Conservation (phyloP, 2,888 invertebrate species). For the Noctuana brunneofusca region DNA sequence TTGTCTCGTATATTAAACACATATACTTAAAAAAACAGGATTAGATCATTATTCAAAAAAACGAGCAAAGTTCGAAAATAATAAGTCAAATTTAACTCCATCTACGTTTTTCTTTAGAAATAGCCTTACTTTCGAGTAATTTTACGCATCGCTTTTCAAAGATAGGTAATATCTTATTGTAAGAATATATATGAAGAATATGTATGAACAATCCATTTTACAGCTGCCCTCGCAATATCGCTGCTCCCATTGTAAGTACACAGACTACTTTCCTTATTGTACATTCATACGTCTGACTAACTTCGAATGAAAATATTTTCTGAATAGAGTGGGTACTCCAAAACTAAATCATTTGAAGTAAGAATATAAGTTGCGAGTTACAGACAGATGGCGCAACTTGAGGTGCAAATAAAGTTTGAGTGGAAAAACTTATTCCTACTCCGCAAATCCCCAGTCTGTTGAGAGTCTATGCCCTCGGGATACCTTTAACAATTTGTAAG, state of each 20-base stretch:
- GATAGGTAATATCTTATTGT: background rate
- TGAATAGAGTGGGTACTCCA: slow-evolving; percentile 61
- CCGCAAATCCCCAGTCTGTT: slow-evolving; percentile 63
- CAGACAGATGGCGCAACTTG: slow-evolving; percentile 58
- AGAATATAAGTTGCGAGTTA: slow-evolving; percentile 73
- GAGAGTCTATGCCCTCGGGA: slow-evolving; percentile 68
- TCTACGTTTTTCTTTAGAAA: background rate
- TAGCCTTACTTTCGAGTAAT: background rate
- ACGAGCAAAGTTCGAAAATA: too few species aligned
- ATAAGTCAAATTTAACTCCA: background rate
- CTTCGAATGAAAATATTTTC: slow-evolving; percentile 75
- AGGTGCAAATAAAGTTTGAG: slow-evolving; percentile 81
- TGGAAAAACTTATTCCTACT: slow-evolving; percentile 76
- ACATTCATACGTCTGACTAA: slow-evolving; percentile 68
- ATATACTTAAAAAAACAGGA: too few species aligned
- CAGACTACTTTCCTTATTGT: slow-evolving; percentile 53
- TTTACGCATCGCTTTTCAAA: background rate
- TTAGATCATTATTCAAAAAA: too few species aligned
- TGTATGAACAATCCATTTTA: background rate
- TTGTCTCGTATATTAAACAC: background rate
- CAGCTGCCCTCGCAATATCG: slow-evolving; percentile 38
- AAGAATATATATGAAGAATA: background rate
- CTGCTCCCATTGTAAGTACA: slow-evolving; percentile 42
- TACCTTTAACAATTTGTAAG: slow-evolving; percentile 79
- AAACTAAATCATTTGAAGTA: slow-evolving; percentile 80